Evolutionary conservation across 2,113 vertebrate species (phyloP), one percentile per base, ranked within the genome.

Genomic region (Siniperca knerii): DNA sequence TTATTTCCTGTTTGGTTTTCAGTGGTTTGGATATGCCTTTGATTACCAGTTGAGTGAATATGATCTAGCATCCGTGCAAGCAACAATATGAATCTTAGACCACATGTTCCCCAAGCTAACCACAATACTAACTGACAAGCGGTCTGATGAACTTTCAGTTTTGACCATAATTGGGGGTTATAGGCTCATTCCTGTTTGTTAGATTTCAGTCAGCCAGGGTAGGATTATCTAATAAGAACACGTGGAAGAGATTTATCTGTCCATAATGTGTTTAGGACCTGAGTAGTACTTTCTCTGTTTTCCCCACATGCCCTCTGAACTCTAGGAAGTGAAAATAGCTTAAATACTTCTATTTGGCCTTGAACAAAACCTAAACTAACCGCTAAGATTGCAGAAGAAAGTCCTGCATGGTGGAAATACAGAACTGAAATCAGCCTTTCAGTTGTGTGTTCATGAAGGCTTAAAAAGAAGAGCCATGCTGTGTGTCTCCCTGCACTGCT

Each of bases 211-310:
- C 75, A 89, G 44, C 48, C 40, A n/a, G 37, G 4, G 33, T 64
- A 21, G 20, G 16, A 67, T 74, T n/a, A 82, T 79, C 61, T 50
- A 79, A 76, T 79, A 33, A 64, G 35, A 62, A 58, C 58, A 79
- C 3, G 8, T 71, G 61, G n/a, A 80, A 57, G 9, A 70, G 35
- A 74, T 76, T 46, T 55, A 64, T 85, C 40, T 8, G 18, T 15
- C 50, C 23, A 8, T 75, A 72, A 78, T 75, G 71, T 74, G 20
- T 72, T 85, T 18, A 69, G 61, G 66, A 50, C 11, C 11, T 66
- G 48, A 74, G n/a, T 33, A 76, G 55, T 16, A 23, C 29, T 72
- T 60, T 55, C 44, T 60, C 23, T 71, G n/a, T 48, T 42, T 74
- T 10, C 8, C 50, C 20, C 52, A 54, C 25, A 70, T 33, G 65